A percentile compares a stretch with the other conserved stretches of the same genome.
Conservation (phyloP, 2,113 vertebrate species). For the Vulpes ferrilata region DNA sequence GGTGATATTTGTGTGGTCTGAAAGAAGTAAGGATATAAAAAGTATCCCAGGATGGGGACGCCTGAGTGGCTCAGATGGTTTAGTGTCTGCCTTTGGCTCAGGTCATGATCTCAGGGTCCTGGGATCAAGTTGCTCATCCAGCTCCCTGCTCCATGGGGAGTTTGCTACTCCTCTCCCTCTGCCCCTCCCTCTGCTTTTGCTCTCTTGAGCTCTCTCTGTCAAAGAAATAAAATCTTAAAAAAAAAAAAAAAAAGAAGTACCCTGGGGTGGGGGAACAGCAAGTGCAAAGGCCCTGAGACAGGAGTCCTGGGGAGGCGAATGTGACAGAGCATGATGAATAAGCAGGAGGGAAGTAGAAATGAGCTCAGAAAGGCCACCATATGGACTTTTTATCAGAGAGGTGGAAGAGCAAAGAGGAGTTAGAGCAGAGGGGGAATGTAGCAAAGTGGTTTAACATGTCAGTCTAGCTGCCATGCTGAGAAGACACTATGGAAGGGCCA, state of each 20-base stretch:
- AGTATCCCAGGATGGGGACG: background rate
- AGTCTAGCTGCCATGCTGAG: background rate
- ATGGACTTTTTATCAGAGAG: background rate
- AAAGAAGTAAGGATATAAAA: background rate
- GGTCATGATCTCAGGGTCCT: too few species aligned
- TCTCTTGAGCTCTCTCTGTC: too few species aligned
- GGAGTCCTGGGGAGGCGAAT: background rate
- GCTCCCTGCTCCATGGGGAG: too few species aligned
- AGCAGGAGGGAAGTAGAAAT: background rate
- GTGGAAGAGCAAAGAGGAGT: background rate
- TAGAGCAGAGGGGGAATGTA: background rate
- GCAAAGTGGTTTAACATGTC: background rate
- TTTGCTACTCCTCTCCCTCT: too few species aligned
- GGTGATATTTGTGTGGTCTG: background rate
- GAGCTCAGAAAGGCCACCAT: background rate
- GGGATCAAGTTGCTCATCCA: too few species aligned
- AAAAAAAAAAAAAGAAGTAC: background rate
- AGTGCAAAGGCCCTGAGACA: background rate
- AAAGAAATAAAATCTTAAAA: too few species aligned
- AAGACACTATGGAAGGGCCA: background rate
- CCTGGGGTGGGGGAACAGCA: background rate
- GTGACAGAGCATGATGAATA: rapidly evolving
- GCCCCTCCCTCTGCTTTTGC: too few species aligned
- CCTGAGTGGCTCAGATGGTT: too few species aligned
- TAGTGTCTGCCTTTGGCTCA: too few species aligned